A percentile compares a stretch with the other conserved stretches of the same genome.
Conservation (phyloP, 2,888 invertebrate species). For the Drosophila helvetica region DNA sequence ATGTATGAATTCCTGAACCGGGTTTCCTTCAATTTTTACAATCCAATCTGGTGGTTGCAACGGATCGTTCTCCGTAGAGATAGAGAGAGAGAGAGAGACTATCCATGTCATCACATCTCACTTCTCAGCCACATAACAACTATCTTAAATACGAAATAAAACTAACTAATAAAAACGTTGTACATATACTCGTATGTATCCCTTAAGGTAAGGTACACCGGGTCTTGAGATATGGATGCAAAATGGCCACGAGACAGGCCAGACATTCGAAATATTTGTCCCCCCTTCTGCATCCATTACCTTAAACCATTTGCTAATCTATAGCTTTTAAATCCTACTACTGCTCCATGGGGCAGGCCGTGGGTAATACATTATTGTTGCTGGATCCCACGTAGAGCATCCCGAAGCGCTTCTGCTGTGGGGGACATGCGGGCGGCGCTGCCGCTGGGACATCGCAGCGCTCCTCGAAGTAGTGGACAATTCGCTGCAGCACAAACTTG, state of each 20-base stretch:
- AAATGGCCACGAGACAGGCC: no score
- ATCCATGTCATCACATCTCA: constrained; percentile 29
- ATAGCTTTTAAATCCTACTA: constrained; percentile 34
- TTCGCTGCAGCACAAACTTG: constrained; percentile 80
- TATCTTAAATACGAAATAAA: constrained; percentile 37
- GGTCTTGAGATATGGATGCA: no score
- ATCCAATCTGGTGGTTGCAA: constrained; percentile 21
- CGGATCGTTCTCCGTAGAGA: constrained; percentile 3
- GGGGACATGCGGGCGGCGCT: constrained; percentile 65
- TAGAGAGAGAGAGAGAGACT: constrained; percentile 19
- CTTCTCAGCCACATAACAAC: constrained; percentile 10
- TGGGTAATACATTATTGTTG: constrained; percentile 55
- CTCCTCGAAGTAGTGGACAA: constrained; percentile 80
- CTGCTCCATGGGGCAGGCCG: constrained; percentile 81
- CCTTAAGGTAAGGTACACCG: background rate
- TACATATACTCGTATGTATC: constrained; percentile 12
- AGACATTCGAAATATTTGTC: no score
- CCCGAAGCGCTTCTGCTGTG: constrained; percentile 75
- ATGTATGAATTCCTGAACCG: constrained; percentile 73
- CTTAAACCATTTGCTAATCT: background rate
- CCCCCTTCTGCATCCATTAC: background rate
- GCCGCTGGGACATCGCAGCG: constrained; percentile 69
- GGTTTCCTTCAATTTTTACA: constrained; percentile 41
- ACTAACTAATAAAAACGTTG: constrained; percentile 35
- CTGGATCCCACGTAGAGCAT: constrained; percentile 57